Evolutionary conservation across 2,888 invertebrate genomes (phyloP).

Genomic region (Salticus scenicus): DNA sequence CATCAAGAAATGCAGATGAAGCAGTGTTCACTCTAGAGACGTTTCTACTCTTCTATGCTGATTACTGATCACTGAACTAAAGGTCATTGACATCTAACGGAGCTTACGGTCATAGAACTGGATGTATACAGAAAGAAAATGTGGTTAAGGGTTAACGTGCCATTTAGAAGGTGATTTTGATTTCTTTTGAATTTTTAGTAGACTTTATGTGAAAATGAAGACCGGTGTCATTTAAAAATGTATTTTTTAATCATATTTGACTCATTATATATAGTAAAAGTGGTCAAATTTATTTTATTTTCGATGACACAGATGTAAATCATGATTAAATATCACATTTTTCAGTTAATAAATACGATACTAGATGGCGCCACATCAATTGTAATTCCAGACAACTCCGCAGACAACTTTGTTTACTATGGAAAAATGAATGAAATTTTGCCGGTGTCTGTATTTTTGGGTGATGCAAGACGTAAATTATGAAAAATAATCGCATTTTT

Average conservation of each 20-base stretch:
- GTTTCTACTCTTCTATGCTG: slow-evolving; percentile 64
- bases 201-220: neutral
- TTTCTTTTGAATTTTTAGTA: neutral
- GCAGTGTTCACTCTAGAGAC: slow-evolving; percentile 36
- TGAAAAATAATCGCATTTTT: too few relatives aligned
- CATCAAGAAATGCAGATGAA: slow-evolving; percentile 43
- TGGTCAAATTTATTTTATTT: neutral
- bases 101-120: slow-evolving; percentile 68
- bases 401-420: neutral
- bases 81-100: slow-evolving; percentile 70
- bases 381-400: slow-evolving; percentile 37
- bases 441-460: neutral
- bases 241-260: too few relatives aligned
- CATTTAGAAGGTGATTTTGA: neutral
- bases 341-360: neutral
- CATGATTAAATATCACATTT: neutral
- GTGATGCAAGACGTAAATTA: too few relatives aligned
- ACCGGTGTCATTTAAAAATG: neutral
- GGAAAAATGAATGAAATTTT: neutral
- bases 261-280: too few relatives aligned
- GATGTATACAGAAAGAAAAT: slow-evolving; percentile 44
- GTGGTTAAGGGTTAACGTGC: neutral
- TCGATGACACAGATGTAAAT: neutral
- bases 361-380: slow-evolving; percentile 31
- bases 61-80: slow-evolving; percentile 67